phyloP scores from a whole-genome alignment of 35 echinoderm and acorn worm genomes.

The Apostichopus californicus region DNA sequence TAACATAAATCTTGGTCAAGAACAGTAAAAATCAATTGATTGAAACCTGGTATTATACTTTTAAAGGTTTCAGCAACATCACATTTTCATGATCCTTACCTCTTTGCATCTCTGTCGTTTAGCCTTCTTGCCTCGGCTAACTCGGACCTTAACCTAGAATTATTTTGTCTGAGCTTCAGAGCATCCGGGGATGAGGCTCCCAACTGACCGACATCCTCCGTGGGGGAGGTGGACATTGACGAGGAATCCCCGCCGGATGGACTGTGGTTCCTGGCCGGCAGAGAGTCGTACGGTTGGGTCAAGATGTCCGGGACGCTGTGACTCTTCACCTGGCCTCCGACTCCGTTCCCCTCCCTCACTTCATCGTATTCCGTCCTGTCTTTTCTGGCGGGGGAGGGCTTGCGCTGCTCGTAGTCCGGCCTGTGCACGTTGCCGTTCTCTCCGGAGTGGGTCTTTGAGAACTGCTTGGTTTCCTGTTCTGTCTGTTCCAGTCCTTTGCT shows the following conservation, averaged over 20 bases:
- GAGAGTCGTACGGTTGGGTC: slow-evolving; percentile 28
- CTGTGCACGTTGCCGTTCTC: slow-evolving; percentile 9
- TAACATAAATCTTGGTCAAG: too few species aligned
- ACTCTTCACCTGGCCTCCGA: slow-evolving; percentile 20
- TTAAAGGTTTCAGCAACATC: too few species aligned
- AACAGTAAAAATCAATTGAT: too few species aligned
- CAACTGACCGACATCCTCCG: slow-evolving; percentile 19
- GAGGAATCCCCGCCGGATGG: background rate
- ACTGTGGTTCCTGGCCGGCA: slow-evolving; percentile 36
- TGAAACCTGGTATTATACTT: too few species aligned
- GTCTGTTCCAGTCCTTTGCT: slow-evolving; percentile 46
- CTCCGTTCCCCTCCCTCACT: background rate
- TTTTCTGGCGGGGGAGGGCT: slow-evolving; percentile 23
- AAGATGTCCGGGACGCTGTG: slow-evolving; percentile 58
- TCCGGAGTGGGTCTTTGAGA: background rate
- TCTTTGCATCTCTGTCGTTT: slow-evolving; percentile 82
- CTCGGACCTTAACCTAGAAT: slow-evolving; percentile 71
- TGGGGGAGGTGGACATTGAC: slow-evolving; percentile 33
- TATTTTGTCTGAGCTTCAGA: slow-evolving; percentile 63
- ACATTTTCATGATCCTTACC: slow-evolving; percentile 47
- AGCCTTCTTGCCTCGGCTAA: slow-evolving; percentile 67
- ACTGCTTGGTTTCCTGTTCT: slow-evolving; percentile 8
- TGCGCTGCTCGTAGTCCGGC: slow-evolving; percentile 5
- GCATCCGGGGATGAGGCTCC: slow-evolving; percentile 40
- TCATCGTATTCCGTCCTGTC: background rate